These are phyloP conservation scores for Ophion obscuratus DNA, from an alignment of 2,888 invertebrate species.

Conservation along the genomic window DNA sequence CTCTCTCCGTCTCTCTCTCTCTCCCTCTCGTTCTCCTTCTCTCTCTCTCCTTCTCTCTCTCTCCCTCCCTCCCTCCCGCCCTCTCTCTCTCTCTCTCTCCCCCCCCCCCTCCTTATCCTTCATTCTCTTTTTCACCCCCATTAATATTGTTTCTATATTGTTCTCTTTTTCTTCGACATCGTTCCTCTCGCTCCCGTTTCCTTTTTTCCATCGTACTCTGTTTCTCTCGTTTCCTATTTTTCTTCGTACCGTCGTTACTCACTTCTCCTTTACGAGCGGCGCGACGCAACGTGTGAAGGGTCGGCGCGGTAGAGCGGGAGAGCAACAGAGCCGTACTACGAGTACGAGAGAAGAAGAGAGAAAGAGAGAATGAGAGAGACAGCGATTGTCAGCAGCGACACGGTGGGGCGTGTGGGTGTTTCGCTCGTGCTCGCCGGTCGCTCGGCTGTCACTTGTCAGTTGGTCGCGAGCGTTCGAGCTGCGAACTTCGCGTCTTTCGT, in stretches of 20 bases:
- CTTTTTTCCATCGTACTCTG: not conserved
- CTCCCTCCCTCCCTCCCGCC: no score
- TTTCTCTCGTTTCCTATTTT: conserved; percentile 4
- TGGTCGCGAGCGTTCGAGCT: conserved; percentile 75
- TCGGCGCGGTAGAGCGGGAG: conserved; percentile 18
- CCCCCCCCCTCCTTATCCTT: not conserved
- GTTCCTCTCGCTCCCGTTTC: not conserved
- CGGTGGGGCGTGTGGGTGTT: conserved; percentile 62
- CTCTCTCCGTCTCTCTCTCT: not conserved
- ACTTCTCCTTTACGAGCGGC: conserved; percentile 1
- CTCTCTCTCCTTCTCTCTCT: not conserved
- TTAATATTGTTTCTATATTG: no score
- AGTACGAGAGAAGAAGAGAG: conserved; percentile 5
- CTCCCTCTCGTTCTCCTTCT: not conserved
- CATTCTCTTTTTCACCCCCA: not conserved
- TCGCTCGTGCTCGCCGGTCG: conserved; percentile 74
- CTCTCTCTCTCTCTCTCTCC: no score
- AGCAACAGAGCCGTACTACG: conserved; percentile 12
- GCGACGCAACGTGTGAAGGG: not conserved
- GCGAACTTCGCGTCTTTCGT: conserved; percentile 63
- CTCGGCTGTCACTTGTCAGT: conserved; percentile 79
- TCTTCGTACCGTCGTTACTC: conserved; percentile 3
- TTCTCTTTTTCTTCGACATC: not conserved
- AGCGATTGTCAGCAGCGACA: conserved; percentile 25
- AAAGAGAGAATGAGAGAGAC: conserved; percentile 23